A percentile compares a stretch with the other conserved stretches of the same genome.
Evolutionary conservation across 2,888 invertebrate genomes (phyloP).

Genomic region (Hydrotaea cyrtoneurina): DNA sequence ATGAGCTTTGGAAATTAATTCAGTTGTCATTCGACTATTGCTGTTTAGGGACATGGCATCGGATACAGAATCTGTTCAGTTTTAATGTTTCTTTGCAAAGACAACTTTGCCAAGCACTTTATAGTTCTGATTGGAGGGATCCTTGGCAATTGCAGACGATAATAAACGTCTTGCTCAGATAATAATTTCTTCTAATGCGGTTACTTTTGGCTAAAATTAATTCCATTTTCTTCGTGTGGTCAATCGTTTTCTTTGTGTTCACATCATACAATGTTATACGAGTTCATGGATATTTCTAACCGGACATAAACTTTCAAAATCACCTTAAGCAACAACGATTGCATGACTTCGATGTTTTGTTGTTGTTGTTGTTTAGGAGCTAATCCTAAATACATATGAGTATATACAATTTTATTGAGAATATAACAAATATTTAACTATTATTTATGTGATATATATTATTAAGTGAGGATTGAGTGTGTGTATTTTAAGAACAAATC

Average conservation of each 20-base stretch:
- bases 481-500: conserved; percentile 24
- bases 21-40: too few species aligned
- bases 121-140: too few species aligned
- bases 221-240: too few species aligned
- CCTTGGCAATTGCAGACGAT: too few species aligned
- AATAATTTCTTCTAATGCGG: too few species aligned
- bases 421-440: conserved; percentile 59
- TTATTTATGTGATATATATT: conserved; percentile 80
- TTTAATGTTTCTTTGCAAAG: too few species aligned
- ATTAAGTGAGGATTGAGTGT: conserved; percentile 72
- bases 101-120: too few species aligned
- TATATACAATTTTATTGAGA: not conserved
- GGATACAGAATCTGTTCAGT: too few species aligned
- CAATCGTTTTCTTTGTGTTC: not conserved
- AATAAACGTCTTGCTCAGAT: too few species aligned
- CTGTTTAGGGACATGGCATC: too few species aligned
- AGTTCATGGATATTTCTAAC: conserved; percentile 13
- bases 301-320: not conserved
- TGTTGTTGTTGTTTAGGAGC: too few species aligned
- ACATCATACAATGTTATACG: conserved; percentile 37
- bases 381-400: not conserved
- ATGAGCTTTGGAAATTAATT: too few species aligned
- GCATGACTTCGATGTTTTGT: conserved; percentile 1
- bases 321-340: not conserved
- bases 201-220: not conserved